phyloP scores from a whole-genome alignment of 2,113 vertebrate genomes.

The Phasianus colchicus region DNA sequence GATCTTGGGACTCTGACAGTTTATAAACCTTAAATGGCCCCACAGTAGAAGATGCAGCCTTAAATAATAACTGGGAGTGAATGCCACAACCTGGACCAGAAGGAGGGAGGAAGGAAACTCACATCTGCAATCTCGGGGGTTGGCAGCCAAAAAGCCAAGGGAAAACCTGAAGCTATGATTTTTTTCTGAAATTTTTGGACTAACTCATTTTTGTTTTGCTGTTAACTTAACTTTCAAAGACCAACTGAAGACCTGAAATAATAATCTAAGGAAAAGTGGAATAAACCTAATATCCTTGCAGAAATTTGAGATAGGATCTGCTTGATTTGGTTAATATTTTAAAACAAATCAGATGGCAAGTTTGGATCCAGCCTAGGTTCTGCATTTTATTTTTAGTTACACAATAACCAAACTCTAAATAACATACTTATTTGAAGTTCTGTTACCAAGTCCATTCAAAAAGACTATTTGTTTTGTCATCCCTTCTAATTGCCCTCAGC shows the following conservation, averaged over 20 bases:
- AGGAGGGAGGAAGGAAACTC: not conserved
- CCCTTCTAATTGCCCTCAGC: not conserved
- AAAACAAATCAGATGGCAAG: not conserved
- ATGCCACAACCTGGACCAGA: not conserved
- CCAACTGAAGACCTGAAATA: not conserved
- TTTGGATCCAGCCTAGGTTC: not conserved
- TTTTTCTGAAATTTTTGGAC: not conserved
- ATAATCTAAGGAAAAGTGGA: not conserved
- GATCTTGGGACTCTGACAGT: not conserved
- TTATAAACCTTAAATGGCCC: not conserved
- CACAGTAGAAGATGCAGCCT: not conserved
- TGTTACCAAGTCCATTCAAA: not conserved
- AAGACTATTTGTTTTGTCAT: not conserved
- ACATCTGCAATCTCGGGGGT: not conserved
- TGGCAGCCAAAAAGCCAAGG: not conserved
- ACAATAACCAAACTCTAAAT: not conserved
- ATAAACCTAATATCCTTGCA: not conserved
- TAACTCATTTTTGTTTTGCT: not conserved
- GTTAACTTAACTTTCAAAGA: not conserved
- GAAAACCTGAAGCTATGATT: not conserved
- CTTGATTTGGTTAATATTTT: not conserved
- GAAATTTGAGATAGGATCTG: not conserved
- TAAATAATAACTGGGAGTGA: not conserved
- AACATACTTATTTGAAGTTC: not conserved
- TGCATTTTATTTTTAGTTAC: not conserved